A percentile compares a stretch with the other conserved stretches of the same genome.
These are phyloP conservation scores for Eclectus roratus DNA, from an alignment of 2,113 vertebrate genomes.

Conservation along the genomic window DNA sequence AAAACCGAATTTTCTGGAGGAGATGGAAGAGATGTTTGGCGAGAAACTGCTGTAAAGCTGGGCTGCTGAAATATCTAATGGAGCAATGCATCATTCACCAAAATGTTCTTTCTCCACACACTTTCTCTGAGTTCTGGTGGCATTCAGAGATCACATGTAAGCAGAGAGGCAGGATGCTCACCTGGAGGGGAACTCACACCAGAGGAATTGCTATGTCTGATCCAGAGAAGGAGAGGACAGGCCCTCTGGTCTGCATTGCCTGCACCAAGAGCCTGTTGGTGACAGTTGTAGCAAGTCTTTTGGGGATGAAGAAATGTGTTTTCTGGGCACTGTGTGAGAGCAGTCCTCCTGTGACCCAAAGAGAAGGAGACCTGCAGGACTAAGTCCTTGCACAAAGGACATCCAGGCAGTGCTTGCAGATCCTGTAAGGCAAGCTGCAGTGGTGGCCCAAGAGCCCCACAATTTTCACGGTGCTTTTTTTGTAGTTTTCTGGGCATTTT, in stretches of 20 bases:
- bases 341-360: background rate
- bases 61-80: background rate
- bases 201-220: background rate
- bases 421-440: background rate
- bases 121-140: background rate
- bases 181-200: background rate
- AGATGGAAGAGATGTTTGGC: background rate
- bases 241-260: background rate
- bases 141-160: fast-evolving
- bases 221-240: background rate
- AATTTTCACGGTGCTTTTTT: background rate
- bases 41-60: background rate
- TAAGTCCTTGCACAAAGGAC: background rate
- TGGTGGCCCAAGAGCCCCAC: fast-evolving
- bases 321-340: background rate
- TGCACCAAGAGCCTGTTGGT: background rate
- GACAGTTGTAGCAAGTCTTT: background rate
- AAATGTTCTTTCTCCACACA: background rate
- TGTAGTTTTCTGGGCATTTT: background rate
- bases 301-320: background rate
- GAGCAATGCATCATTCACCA: background rate
- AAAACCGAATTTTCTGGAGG: fast-evolving
- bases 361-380: background rate
- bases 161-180: background rate
- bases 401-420: background rate